Percentiles rank a stretch among this genome's conserved stretches.
Conservation (phyloP, 2,797 vertebrate species). For the Notolabrus celidotus region DNA sequence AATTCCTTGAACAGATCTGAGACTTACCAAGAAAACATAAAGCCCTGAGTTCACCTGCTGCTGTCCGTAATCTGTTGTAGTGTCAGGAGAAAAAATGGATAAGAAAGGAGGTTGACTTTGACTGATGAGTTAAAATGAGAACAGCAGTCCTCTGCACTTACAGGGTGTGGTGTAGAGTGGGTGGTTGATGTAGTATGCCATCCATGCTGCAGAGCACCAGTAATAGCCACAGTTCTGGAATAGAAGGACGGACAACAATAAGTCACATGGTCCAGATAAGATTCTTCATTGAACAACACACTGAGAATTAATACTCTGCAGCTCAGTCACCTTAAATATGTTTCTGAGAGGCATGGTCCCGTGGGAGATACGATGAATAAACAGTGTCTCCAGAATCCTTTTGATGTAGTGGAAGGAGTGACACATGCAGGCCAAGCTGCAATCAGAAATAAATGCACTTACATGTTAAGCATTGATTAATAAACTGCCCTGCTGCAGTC, state of each 20-base stretch:
- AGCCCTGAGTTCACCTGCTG: slow-evolving; percentile 91
- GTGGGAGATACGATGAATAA: slow-evolving; percentile 93
- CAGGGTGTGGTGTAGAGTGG: slow-evolving; percentile 94
- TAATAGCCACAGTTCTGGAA: slow-evolving; percentile 96
- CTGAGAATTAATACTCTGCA: not conserved
- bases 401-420: slow-evolving; percentile 94
- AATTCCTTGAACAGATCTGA: not conserved
- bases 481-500: slow-evolving; percentile 22
- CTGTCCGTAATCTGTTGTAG: slow-evolving; percentile 86
- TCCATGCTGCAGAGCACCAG: slow-evolving; percentile 95
- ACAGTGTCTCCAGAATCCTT: slow-evolving; percentile 92
- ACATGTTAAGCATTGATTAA: slow-evolving; percentile 47
- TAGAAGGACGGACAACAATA: slow-evolving; percentile 56
- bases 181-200: slow-evolving; percentile 98
- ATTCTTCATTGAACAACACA: not conserved
- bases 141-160: slow-evolving; percentile 80
- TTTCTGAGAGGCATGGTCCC: slow-evolving; percentile 94
- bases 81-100: slow-evolving; percentile 46
- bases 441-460: slow-evolving; percentile 28
- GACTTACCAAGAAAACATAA: slow-evolving; percentile 90
- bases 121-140: slow-evolving; percentile 33
- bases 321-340: slow-evolving; percentile 90
- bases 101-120: slow-evolving; percentile 11
- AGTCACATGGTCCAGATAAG: slow-evolving; percentile 40
- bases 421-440: slow-evolving; percentile 91